These are phyloP conservation scores for Entelurus aequoreus DNA, from an alignment of 2,113 vertebrate genomes.

Conservation along the genomic window DNA sequence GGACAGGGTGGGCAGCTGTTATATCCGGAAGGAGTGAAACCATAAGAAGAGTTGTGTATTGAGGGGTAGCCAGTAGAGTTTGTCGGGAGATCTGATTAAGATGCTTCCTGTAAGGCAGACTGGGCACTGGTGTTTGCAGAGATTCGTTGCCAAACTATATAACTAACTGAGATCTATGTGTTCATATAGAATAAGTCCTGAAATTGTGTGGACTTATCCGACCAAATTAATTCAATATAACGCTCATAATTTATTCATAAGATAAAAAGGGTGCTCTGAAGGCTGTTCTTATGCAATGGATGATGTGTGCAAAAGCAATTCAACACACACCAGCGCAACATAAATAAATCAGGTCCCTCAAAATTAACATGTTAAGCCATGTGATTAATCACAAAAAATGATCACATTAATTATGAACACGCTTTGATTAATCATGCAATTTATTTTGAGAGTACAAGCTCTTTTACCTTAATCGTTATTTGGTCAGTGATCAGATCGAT, in stretches of 20 bases:
- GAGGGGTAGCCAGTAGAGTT: slow-evolving; percentile 23
- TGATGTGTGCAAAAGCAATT: background rate
- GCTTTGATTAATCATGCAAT: no score
- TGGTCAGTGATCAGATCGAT: no score
- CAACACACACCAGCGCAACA: no score
- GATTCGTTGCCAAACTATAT: background rate
- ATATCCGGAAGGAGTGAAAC: slow-evolving; percentile 32
- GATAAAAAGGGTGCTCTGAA: slow-evolving; percentile 8
- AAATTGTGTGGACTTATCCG: slow-evolving; percentile 45
- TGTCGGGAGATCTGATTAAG: slow-evolving; percentile 29
- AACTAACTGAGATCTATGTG: background rate
- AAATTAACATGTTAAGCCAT: no score
- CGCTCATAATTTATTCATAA: slow-evolving; percentile 42
- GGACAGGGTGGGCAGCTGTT: slow-evolving; percentile 51
- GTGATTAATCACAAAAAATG: no score
- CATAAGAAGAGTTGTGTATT: slow-evolving; percentile 8
- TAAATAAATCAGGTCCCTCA: no score
- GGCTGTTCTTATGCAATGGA: background rate
- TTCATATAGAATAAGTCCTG: background rate
- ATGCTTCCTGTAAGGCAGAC: slow-evolving; percentile 37
- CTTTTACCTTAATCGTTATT: no score
- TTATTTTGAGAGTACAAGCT: no score
- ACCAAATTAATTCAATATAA: slow-evolving; percentile 34
- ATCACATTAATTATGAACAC: no score
- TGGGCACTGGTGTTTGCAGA: slow-evolving; percentile 1